These are phyloP conservation scores for Vanessa cardui DNA, from an alignment of 2,888 invertebrate genomes.

Conservation along the genomic window DNA sequence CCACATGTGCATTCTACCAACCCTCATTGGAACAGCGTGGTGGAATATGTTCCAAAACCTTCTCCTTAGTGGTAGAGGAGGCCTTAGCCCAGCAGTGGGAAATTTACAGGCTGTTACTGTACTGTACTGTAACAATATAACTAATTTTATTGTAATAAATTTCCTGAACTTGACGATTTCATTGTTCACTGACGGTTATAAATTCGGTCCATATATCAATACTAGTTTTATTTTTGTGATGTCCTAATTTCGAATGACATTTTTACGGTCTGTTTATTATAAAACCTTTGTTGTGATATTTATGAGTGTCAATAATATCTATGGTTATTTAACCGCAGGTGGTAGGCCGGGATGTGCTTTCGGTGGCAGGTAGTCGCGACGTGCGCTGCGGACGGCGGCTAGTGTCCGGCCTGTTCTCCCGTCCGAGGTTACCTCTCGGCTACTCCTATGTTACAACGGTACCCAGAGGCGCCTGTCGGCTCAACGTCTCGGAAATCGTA, in stretches of 20 bases:
- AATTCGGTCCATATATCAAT: too few relatives aligned
- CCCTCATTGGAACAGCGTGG: too few relatives aligned
- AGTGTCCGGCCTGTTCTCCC: conserved; percentile 92
- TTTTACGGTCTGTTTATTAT: background rate
- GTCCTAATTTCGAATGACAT: too few relatives aligned
- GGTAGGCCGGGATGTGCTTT: conserved; percentile 92
- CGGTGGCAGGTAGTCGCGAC: conserved; percentile 74
- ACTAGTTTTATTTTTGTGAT: too few relatives aligned
- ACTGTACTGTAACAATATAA: background rate
- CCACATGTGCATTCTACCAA: too few relatives aligned
- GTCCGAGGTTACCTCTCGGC: conserved; percentile 90
- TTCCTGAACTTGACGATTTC: too few relatives aligned
- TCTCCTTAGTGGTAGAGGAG: too few relatives aligned
- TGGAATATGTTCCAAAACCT: too few relatives aligned
- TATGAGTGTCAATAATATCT: background rate
- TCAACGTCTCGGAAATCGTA: conserved; percentile 92
- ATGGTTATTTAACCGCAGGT: conserved; percentile 77
- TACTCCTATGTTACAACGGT: conserved; percentile 93
- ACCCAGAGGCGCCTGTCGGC: conserved; percentile 93
- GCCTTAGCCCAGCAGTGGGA: too few relatives aligned
- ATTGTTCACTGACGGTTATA: too few relatives aligned
- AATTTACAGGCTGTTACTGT: too few relatives aligned
- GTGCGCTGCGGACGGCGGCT: conserved; percentile 85
- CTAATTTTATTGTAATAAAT: too few relatives aligned
- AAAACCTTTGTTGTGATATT: background rate